Evolutionary conservation across 2,797 vertebrate genomes (phyloP).

Genomic region (Propithecus deckenii): DNA sequence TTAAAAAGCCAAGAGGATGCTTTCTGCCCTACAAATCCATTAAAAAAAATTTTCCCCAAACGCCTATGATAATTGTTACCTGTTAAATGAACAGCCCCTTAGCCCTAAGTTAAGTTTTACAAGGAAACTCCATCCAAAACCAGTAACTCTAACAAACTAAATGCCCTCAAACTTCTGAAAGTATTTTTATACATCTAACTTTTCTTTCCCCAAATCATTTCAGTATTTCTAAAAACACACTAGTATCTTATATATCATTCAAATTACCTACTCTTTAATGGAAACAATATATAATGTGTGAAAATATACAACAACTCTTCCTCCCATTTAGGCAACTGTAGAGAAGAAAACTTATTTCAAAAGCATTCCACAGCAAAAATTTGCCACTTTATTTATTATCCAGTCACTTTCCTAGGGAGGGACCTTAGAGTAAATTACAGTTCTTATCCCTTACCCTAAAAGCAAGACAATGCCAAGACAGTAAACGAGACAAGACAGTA

Average conservation of each 20-base stretch:
- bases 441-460: neutral
- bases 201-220: conserved; percentile 29
- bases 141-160: neutral
- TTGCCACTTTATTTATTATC: neutral
- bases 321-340: neutral
- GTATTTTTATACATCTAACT: neutral
- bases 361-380: neutral
- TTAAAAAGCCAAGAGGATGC: neutral
- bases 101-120: neutral
- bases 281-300: neutral
- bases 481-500: neutral
- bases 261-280: conserved; percentile 13
- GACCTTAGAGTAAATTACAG: neutral
- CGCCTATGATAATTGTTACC: neutral
- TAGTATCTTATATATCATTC: neutral
- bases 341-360: neutral
- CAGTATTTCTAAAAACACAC: conserved; percentile 5
- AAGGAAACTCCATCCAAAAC: neutral
- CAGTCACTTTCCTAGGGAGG: neutral
- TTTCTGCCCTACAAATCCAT: neutral
- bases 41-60: neutral
- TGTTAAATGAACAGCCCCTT: neutral
- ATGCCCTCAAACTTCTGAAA: neutral
- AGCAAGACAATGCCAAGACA: neutral
- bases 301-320: neutral